These are phyloP conservation scores for Petromus typicus DNA, from an alignment of 2,113 vertebrate genomes.

Conservation along the genomic window DNA sequence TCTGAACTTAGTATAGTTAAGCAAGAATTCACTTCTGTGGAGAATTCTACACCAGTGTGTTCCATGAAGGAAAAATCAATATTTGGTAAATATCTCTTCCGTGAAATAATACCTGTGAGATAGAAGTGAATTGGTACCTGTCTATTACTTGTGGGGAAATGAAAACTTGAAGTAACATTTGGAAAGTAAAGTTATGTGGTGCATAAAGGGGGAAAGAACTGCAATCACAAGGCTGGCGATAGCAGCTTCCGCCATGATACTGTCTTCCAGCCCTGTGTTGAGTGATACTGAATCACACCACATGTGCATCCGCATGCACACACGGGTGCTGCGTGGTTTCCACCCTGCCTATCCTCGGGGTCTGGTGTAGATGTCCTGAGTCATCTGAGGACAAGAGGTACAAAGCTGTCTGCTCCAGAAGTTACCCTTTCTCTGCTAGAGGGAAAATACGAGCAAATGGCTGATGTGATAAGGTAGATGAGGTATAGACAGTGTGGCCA, in stretches of 20 bases:
- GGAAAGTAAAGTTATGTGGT: neutral
- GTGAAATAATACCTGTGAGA: neutral
- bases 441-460: neutral
- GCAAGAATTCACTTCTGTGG: neutral
- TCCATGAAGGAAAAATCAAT: neutral
- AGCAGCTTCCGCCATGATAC: neutral
- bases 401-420: neutral
- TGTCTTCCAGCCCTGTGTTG: too few relatives aligned
- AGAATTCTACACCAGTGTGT: neutral
- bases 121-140: neutral
- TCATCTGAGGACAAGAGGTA: neutral
- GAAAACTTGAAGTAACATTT: neutral
- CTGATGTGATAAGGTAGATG: fast-evolving
- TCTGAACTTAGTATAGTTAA: neutral
- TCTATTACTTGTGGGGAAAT: neutral
- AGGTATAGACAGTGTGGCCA: neutral
- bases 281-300: too few relatives aligned
- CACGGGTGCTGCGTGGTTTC: too few relatives aligned
- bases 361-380: neutral
- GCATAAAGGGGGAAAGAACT: neutral
- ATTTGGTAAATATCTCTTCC: neutral
- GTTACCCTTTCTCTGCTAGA: neutral
- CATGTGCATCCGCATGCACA: too few relatives aligned
- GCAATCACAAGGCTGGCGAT: neutral
- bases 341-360: too few relatives aligned